These are phyloP conservation scores for Rhincodon typus DNA, from an alignment of 2,797 vertebrate genomes.

Conservation along the genomic window DNA sequence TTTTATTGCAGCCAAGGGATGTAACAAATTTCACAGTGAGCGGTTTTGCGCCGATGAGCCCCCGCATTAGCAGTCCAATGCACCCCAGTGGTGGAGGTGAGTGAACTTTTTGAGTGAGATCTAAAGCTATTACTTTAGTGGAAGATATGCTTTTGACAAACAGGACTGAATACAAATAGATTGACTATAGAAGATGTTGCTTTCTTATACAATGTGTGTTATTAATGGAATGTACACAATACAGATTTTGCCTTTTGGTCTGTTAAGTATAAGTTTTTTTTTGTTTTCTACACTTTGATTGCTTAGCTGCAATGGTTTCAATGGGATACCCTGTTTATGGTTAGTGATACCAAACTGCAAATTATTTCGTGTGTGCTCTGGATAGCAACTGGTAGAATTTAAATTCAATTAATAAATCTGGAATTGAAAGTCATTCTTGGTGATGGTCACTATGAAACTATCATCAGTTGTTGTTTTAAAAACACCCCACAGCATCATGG, in stretches of 20 bases:
- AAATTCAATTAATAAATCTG: too few species aligned
- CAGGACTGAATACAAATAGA: neutral
- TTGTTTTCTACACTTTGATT: neutral
- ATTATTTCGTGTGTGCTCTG: neutral
- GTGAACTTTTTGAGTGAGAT: neutral
- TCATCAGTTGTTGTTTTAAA: too few species aligned
- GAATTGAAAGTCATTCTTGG: too few species aligned
- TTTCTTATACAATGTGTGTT: neutral
- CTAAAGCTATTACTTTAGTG: neutral
- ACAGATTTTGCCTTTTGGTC: neutral
- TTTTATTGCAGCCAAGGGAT: constrained; percentile 69
- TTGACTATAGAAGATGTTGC: neutral
- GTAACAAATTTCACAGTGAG: constrained; percentile 86
- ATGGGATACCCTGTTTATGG: neutral
- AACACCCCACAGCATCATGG: too few species aligned
- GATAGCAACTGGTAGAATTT: too few species aligned
- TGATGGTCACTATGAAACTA: too few species aligned
- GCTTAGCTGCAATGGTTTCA: neutral
- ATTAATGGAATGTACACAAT: neutral
- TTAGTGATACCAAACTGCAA: neutral
- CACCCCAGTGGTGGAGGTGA: constrained; percentile 67
- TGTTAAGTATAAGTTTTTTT: neutral
- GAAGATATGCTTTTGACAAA: neutral
- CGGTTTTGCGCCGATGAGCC: constrained; percentile 86
- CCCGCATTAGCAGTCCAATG: constrained; percentile 89